Evolutionary conservation across 2,797 vertebrate genomes (phyloP), one percentile per base, ranked within the genome.

Genomic region (Sebastes goodei): DNA sequence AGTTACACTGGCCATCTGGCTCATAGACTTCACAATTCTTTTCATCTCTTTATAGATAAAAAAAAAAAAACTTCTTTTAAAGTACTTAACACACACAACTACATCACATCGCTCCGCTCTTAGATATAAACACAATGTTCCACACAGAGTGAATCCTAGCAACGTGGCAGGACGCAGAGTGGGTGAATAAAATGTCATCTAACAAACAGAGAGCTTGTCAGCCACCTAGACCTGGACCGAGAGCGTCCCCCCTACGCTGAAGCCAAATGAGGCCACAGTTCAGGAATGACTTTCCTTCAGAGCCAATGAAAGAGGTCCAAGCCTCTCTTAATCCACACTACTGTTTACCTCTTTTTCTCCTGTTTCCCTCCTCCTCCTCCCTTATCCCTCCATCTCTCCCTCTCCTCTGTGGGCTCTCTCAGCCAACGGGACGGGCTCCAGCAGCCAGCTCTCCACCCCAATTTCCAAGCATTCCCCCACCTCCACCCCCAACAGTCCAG

Each of bases 381-480:
- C 53, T 73, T 29, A 4, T 29, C 70, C 55, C 55, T 67, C 17
- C 73, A 71, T 60, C 29, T 71, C n/a, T 68, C 67, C 52, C 70
- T 35, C 63, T 55, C 25, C 25, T 78, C 57, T 64, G 55, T 81
- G 73, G 71, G 33, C 76, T 74, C 72, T 73, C 64, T 83, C 95
- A 99, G 98, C 97, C 91, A 98, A 99, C 76, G 98, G 98, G 89
- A 99, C 98, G 6, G 95, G 93, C 82, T 99, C 98, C 89, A 99
- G 98, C 96, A 99, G 98, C 92, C 98, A 99, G 93, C 95, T 99
- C 76, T 99, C 98, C 90, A 99, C 98, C 81, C 98, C 98, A 66
- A 97, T 98, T 90, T 99, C 98, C 89, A 99, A 99, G 95, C 98
- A 99, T 95, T 99, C 98, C 84, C 98, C 98, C 25, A 99, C 98